A percentile compares a stretch with the other conserved stretches of the same genome.
Conservation (phyloP, 2,797 vertebrate species). For the Propithecus perrieri region DNA sequence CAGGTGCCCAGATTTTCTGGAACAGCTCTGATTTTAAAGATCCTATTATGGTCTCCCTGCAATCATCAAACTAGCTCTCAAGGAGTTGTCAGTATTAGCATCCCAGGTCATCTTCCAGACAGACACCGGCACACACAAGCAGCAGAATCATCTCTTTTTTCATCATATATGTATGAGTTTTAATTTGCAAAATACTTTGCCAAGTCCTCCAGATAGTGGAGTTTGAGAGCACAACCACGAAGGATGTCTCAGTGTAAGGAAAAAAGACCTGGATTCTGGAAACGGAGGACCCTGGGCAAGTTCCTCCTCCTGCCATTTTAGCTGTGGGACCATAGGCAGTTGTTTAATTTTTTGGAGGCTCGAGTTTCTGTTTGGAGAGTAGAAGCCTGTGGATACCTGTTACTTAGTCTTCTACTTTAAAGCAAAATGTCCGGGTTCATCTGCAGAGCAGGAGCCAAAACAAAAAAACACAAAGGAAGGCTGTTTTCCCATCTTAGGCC, state of each 20-base stretch:
- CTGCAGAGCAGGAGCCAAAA: neutral
- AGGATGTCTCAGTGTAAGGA: neutral
- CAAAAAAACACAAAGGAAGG: neutral
- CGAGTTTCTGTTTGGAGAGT: neutral
- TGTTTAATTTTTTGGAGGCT: neutral
- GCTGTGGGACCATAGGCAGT: neutral
- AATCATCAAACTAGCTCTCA: neutral
- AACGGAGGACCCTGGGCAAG: neutral
- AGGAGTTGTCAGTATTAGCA: neutral
- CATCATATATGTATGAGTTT: neutral
- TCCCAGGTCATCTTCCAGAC: neutral
- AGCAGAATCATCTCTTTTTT: neutral
- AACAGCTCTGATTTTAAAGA: neutral
- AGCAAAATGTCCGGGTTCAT: neutral
- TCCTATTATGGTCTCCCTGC: neutral
- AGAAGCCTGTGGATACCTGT: neutral
- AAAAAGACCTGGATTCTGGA: neutral
- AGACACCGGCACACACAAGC: neutral
- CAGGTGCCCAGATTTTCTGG: neutral
- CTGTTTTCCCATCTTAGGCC: neutral
- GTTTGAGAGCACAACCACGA: neutral
- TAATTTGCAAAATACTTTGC: neutral
- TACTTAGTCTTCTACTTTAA: neutral
- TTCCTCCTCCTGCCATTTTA: neutral
- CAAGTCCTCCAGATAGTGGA: neutral